A percentile compares a stretch with the other conserved stretches of the same genome.
phyloP scores from a whole-genome alignment of 2,888 invertebrate species.

The Abrostola triplasia region DNA sequence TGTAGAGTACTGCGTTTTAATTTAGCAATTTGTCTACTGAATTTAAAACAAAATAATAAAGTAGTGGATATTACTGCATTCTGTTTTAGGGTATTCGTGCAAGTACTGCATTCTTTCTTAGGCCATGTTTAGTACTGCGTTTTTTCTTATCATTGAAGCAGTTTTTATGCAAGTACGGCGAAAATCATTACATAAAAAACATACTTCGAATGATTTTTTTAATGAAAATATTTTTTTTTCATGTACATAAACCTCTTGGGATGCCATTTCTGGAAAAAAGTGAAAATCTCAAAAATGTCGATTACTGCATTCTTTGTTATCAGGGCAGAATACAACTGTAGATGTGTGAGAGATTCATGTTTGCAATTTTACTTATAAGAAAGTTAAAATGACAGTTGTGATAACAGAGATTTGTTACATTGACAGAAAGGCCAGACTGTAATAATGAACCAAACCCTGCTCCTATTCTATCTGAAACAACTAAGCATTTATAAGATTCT shows the following conservation, averaged over 20 bases:
- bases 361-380: too few relatives aligned
- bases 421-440: too few relatives aligned
- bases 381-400: too few relatives aligned
- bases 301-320: background rate
- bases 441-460: too few relatives aligned
- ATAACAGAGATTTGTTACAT: too few relatives aligned
- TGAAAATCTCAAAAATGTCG: background rate
- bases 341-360: too few relatives aligned
- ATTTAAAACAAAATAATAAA: background rate
- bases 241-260: background rate
- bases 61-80: conserved; percentile 1
- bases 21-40: background rate
- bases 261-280: background rate
- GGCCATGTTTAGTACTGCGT: background rate
- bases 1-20: too few relatives aligned
- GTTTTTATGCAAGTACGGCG: conserved; percentile 4
- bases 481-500: too few relatives aligned
- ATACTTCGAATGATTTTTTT: conserved; percentile 4
- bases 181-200: conserved; percentile 3
- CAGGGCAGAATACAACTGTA: background rate
- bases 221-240: conserved; percentile 2
- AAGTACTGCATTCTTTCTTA: background rate
- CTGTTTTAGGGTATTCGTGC: background rate
- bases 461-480: too few relatives aligned
- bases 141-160: background rate